These are phyloP conservation scores for Tupaia tana DNA, from an alignment of 2,113 vertebrate species.

Conservation along the genomic window DNA sequence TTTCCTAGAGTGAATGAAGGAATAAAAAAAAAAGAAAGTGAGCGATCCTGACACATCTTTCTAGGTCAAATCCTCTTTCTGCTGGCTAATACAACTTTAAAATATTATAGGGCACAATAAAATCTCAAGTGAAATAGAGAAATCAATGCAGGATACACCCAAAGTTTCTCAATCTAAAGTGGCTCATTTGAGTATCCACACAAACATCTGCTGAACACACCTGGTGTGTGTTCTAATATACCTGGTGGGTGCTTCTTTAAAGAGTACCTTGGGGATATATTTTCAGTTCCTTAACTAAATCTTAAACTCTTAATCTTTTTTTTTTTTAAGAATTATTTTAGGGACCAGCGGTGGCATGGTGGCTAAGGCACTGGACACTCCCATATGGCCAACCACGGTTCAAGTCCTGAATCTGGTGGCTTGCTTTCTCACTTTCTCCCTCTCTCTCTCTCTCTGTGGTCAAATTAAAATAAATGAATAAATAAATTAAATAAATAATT, in stretches of 20 bases:
- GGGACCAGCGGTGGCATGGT: too few relatives aligned
- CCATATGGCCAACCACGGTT: too few relatives aligned
- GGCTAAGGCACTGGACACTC: too few relatives aligned
- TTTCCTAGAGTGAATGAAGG: slow-evolving; percentile 5
- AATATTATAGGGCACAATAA: not conserved
- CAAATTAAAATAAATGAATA: too few relatives aligned
- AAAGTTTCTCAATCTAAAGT: not conserved
- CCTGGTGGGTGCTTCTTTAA: not conserved
- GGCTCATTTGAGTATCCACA: not conserved
- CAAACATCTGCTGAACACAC: not conserved
- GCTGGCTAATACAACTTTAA: not conserved
- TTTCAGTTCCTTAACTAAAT: not conserved
- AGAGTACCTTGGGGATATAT: too few relatives aligned
- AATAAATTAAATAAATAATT: too few relatives aligned
- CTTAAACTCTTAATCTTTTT: not conserved
- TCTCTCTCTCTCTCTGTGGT: too few relatives aligned
- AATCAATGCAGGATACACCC: not conserved
- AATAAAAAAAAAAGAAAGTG: not conserved
- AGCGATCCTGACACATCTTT: not conserved
- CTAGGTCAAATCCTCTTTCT: not conserved
- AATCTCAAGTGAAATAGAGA: not conserved
- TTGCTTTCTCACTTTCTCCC: too few relatives aligned
- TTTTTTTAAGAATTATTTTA: too few relatives aligned
- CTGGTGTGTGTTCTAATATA: too few relatives aligned
- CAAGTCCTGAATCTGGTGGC: too few relatives aligned